A percentile compares a stretch with the other conserved stretches of the same genome.
Conservation (phyloP, 2,888 invertebrate genomes). For the Dryocosmus kuriphilus region DNA sequence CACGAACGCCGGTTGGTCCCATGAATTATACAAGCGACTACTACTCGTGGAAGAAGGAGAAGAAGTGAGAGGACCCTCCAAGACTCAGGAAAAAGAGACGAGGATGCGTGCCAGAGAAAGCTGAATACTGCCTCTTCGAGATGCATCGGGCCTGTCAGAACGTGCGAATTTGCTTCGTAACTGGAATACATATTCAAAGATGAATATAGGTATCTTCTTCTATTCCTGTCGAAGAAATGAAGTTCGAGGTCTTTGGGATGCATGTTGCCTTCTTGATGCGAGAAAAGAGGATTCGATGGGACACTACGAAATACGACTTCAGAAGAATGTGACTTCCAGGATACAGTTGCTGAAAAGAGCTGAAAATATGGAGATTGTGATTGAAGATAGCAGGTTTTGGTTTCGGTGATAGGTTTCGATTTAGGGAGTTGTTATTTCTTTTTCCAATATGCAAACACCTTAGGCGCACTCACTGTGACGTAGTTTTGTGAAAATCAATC, state of each 20-base stretch:
- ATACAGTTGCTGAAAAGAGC: slow-evolving; percentile 14
- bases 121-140: slow-evolving; percentile 11
- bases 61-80: slow-evolving; percentile 46
- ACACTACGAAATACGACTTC: slow-evolving; percentile 13
- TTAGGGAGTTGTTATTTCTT: background rate
- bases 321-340: slow-evolving; percentile 3
- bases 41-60: slow-evolving; percentile 55
- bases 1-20: slow-evolving; percentile 70
- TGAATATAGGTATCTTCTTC: slow-evolving; percentile 1
- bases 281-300: slow-evolving; percentile 10
- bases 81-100: slow-evolving; percentile 55
- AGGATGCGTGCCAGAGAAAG: slow-evolving; percentile 57
- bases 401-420: slow-evolving; percentile 20
- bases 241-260: slow-evolving; percentile 20
- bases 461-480: no score
- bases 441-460: background rate
- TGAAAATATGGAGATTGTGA: slow-evolving; percentile 19
- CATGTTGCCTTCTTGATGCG: slow-evolving; percentile 35
- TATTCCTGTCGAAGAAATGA: background rate
- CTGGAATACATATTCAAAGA: slow-evolving; percentile 44
- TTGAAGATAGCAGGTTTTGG: background rate
- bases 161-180: slow-evolving; percentile 49
- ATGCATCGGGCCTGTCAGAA: slow-evolving; percentile 20
- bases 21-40: slow-evolving; percentile 76
- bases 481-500: no score